phyloP scores from a whole-genome alignment of 2,113 vertebrate species.

The Murina feae region DNA sequence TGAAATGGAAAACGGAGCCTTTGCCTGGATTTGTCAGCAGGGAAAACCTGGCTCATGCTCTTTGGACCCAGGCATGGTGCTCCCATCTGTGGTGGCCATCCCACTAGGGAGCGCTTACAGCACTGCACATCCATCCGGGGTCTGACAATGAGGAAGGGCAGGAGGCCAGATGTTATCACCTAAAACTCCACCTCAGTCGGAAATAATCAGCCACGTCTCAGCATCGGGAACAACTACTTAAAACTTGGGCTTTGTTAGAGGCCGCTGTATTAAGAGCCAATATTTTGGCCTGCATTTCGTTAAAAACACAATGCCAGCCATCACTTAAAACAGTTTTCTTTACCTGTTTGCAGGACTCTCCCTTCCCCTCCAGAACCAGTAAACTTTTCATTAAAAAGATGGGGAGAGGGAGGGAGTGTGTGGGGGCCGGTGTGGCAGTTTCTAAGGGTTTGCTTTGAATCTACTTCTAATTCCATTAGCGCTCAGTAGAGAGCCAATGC shows the following conservation, averaged over 20 bases:
- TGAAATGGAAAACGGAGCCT: slow-evolving; percentile 34
- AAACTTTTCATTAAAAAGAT: neutral
- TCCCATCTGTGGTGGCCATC: neutral
- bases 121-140: neutral
- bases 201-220: neutral
- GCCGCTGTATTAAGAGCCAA: neutral
- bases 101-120: neutral
- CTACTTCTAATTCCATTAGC: neutral
- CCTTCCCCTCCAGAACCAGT: neutral
- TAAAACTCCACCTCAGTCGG: neutral
- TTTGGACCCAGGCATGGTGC: neutral
- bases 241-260: neutral
- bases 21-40: slow-evolving; percentile 11
- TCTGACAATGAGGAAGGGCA: neutral
- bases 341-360: neutral
- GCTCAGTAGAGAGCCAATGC: neutral
- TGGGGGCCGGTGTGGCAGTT: neutral
- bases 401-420: no score
- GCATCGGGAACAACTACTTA: neutral
- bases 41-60: neutral
- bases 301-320: neutral
- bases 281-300: neutral
- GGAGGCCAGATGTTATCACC: neutral
- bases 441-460: neutral
- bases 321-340: neutral